Evolutionary conservation across 1,140 invertebrate genomes (phyloP), one percentile per base, ranked within the genome.

Genomic region (Akabosia matsudoensis): DNA sequence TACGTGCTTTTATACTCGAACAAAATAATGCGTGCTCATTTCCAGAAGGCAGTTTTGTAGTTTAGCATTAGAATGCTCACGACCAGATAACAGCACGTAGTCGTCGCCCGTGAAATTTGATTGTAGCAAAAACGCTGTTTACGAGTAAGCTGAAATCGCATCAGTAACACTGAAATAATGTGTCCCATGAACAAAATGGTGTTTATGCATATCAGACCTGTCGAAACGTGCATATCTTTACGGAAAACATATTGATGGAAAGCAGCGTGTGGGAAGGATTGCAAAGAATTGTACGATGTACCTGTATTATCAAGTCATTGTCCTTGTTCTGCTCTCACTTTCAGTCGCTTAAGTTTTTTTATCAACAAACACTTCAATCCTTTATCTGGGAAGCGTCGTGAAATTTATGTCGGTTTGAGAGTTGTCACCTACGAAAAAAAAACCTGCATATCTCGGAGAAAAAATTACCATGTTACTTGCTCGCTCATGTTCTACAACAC

Each of bases 171-270:
- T n/a, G n/a, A n/a, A n/a, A n/a, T n/a, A n/a, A n/a, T n/a, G n/a
- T n/a, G n/a, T 61, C 2, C 7, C 61, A 67, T 67, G 61, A n/a
- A 61, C 54, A 61, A 22, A 67, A 31, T 13, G 3, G 61, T 67
- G 22, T 67, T 67, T 67, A 31, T 67, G 61, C 61, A 31, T 67
- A 67, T 67, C 61, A 67, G 13, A 31, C 61, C 13, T n/a, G 30
- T 67, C 61, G 61, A 31, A 30, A 67, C 61, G 61, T 67, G 61
- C 61, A 7, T 67, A 67, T 31, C 61, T 30, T 45, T 30, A 31
- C 3, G 31, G n/a, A 67, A 28, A 67, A 28, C 61, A 67, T 30
- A 30, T 10, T 4, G n/a, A 31, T 67, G 26, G 61, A 31, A 67
- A 56, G n/a, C 54, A 13, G 54, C 10, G 31, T n/a, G 54, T 24